A percentile compares a stretch with the other conserved stretches of the same genome.
Evolutionary conservation across 2,797 vertebrate genomes (phyloP).

Genomic region (Ceryle rudis): DNA sequence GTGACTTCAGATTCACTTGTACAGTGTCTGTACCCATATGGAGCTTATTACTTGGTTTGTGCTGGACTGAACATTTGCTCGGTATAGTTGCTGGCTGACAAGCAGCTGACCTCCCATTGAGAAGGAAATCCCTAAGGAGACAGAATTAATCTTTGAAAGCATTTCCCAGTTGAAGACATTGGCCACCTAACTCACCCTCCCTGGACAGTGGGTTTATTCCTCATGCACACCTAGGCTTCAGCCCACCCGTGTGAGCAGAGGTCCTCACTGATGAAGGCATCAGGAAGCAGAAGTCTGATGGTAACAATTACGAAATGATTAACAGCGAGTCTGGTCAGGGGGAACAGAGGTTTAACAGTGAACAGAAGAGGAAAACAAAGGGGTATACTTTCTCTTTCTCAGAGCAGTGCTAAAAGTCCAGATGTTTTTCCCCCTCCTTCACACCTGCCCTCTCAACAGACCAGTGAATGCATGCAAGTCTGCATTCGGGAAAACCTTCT

Average conservation of each 20-base stretch:
- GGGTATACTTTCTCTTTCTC: neutral
- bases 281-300: neutral
- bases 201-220: neutral
- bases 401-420: neutral
- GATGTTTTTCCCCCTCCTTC: neutral
- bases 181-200: neutral
- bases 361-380: neutral
- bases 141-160: neutral
- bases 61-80: neutral
- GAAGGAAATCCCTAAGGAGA: neutral
- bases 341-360: neutral
- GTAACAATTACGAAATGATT: neutral
- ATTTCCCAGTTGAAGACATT: neutral
- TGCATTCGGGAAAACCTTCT: neutral
- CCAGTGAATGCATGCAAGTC: neutral
- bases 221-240: neutral
- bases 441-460: neutral
- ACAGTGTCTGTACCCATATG: neutral
- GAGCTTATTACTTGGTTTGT: too few relatives aligned
- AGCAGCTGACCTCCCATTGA: neutral
- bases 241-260: neutral
- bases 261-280: too few relatives aligned
- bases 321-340: neutral
- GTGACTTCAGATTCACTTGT: neutral
- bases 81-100: neutral